Conservation (phyloP, 2,888 invertebrate species). For the Sminthurinus aureus region DNA sequence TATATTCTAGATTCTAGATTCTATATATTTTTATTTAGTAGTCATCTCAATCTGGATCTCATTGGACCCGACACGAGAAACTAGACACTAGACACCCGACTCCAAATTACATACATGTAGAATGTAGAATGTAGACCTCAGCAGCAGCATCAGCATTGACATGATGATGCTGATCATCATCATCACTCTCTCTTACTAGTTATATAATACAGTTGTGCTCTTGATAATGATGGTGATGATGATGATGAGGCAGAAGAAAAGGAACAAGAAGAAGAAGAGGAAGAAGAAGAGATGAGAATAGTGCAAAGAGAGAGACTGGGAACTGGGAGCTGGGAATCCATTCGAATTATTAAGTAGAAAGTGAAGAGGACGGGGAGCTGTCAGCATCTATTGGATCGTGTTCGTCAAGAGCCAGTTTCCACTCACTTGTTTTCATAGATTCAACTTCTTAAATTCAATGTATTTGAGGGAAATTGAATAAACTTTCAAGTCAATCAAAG, state of each 20-base stretch:
- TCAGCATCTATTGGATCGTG: constrained; percentile 45
- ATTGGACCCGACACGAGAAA: no score
- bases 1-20: no score
- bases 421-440: constrained; percentile 31
- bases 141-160: not conserved
- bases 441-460: constrained; percentile 16
- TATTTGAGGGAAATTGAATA: constrained; percentile 46
- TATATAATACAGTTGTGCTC: no score
- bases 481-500: constrained; percentile 47
- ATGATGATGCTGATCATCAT: not conserved
- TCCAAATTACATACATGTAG: no score
- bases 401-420: constrained; percentile 32
- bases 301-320: not conserved
- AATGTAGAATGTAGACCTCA: not conserved
- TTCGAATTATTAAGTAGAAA: constrained; percentile 28
- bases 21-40: no score
- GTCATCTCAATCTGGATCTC: no score
- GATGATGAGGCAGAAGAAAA: no score
- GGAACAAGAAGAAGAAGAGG: not conserved
- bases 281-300: not conserved
- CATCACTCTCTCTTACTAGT: no score
- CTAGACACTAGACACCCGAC: no score
- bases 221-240: no score
- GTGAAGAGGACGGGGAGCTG: constrained; percentile 37
- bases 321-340: not conserved